A percentile compares a stretch with the other conserved stretches of the same genome.
Evolutionary conservation across 1,140 invertebrate species (phyloP).

Genomic region (Drosophila pruinosa): DNA sequence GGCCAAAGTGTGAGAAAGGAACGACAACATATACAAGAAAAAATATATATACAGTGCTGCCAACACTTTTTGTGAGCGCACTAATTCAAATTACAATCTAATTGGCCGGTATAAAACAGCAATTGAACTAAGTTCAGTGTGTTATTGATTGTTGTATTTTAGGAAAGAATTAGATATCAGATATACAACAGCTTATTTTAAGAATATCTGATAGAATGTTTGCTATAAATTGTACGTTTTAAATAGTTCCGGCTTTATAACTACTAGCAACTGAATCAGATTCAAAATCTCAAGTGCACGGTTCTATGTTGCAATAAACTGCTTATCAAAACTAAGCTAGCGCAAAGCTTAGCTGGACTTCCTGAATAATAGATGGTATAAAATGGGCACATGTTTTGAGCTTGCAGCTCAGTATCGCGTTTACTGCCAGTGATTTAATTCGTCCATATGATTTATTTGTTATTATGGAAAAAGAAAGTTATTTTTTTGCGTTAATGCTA

Average conservation of each 20-base stretch:
- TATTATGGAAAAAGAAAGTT: constrained; percentile 13
- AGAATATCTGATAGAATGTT: too few species aligned
- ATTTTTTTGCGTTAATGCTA: constrained; percentile 4
- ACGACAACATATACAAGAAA: not conserved
- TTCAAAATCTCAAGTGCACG: constrained; percentile 20
- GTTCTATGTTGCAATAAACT: not conserved
- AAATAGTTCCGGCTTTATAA: not conserved
- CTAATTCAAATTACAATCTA: constrained; percentile 18
- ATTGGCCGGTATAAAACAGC: too few species aligned
- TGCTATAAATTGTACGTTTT: too few species aligned
- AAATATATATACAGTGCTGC: constrained; percentile 1
- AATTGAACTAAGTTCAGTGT: too few species aligned
- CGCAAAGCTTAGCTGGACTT: constrained; percentile 1
- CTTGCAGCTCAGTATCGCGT: constrained; percentile 9
- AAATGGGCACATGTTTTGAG: constrained; percentile 22
- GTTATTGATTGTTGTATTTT: too few species aligned
- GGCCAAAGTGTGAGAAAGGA: not conserved
- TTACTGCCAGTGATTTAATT: constrained; percentile 1
- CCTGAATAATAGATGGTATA: constrained; percentile 22
- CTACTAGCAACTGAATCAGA: not conserved
- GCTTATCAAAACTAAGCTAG: constrained; percentile 18
- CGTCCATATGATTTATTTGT: not conserved
- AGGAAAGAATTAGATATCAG: too few species aligned
- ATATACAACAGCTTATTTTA: too few species aligned
- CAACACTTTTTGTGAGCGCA: constrained; percentile 15